phyloP scores from a whole-genome alignment of 2,113 vertebrate species.

The Columbina picui region DNA sequence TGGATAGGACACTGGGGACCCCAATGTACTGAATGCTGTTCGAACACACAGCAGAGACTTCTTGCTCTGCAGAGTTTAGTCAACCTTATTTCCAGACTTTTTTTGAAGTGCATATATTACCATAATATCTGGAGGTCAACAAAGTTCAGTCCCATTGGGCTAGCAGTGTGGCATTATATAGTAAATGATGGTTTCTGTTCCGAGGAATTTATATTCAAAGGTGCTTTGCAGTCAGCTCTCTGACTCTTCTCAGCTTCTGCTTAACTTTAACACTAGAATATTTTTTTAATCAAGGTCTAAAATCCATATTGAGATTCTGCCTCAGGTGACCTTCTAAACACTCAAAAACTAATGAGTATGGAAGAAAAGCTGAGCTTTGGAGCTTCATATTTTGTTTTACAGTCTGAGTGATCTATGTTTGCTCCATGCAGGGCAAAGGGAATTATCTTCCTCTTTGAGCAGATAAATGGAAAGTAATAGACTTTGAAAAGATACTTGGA shows the following conservation, averaged over 20 bases:
- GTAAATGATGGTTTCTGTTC: neutral
- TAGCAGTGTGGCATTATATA: neutral
- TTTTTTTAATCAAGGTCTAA: constrained; percentile 18
- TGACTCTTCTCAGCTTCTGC: neutral
- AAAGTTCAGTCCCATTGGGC: neutral
- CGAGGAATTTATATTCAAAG: neutral
- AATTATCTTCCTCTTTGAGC: neutral
- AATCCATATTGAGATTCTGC: neutral
- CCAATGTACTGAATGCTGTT: neutral
- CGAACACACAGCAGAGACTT: neutral
- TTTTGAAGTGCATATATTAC: neutral
- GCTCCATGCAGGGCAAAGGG: neutral
- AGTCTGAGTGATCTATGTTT: neutral
- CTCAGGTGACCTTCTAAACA: constrained; percentile 28
- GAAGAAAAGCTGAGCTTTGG: constrained; percentile 1
- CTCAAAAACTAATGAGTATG: constrained; percentile 27
- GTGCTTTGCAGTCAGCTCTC: neutral
- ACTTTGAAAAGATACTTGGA: neutral
- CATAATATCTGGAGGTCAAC: neutral
- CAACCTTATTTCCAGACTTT: neutral
- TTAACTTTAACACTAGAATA: neutral
- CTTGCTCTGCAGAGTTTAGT: neutral
- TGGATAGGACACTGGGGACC: neutral
- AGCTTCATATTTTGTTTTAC: neutral
- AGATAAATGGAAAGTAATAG: constrained; percentile 19